phyloP scores from a whole-genome alignment of 1,140 invertebrate species.

The Orius insidiosus region DNA sequence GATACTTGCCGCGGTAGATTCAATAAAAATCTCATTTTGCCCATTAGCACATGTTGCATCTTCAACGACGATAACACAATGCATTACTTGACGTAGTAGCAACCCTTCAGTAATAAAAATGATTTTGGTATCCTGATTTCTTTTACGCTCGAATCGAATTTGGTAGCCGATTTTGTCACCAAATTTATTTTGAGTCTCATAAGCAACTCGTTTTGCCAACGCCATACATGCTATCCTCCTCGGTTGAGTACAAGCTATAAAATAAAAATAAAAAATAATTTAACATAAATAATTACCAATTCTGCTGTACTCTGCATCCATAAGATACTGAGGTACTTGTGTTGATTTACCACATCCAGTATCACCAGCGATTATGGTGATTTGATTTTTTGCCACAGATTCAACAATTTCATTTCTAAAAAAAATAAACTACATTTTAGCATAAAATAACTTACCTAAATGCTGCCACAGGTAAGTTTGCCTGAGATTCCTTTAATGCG shows the following conservation, averaged over 20 bases:
- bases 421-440: too few relatives aligned
- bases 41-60: too few relatives aligned
- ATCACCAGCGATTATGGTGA: constrained; percentile 76
- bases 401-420: constrained; percentile 51
- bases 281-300: constrained; percentile 47
- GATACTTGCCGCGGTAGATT: too few relatives aligned
- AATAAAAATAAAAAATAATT: constrained; percentile 28
- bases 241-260: constrained; percentile 84
- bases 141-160: constrained; percentile 91
- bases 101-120: constrained; percentile 94
- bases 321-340: constrained; percentile 79
- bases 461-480: constrained; percentile 68
- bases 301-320: constrained; percentile 65
- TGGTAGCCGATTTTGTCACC: constrained; percentile 81
- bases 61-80: too few relatives aligned
- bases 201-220: constrained; percentile 79
- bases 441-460: constrained; percentile 33
- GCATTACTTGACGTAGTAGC: constrained; percentile 61
- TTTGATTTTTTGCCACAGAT: constrained; percentile 51
- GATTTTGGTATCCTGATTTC: constrained; percentile 73
- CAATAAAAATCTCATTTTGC: too few relatives aligned
- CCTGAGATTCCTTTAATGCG: constrained; percentile 62
- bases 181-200: constrained; percentile 82
- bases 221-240: constrained; percentile 90
- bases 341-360: constrained; percentile 98